These are phyloP conservation scores for Acanthochromis polyacanthus DNA, from an alignment of 2,113 vertebrate species.

Conservation along the genomic window DNA sequence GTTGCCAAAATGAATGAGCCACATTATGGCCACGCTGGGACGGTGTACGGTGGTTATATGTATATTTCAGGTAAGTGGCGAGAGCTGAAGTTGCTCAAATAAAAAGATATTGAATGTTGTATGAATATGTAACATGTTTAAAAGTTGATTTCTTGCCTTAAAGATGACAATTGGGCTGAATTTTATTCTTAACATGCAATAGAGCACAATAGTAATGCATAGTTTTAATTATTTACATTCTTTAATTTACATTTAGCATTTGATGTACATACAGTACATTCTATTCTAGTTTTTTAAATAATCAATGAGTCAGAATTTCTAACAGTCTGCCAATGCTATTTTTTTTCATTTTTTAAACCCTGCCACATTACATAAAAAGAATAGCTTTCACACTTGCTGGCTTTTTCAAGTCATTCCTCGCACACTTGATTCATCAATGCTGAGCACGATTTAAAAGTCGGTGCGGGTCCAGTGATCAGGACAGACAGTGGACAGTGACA, in stretches of 20 bases:
- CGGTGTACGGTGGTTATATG: conserved; percentile 97
- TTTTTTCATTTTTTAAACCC: conserved; percentile 13
- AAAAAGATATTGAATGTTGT: not conserved
- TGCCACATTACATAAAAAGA: not conserved
- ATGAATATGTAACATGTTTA: not conserved
- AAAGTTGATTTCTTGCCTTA: conserved; percentile 12
- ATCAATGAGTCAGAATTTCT: not conserved
- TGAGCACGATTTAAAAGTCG: conserved; percentile 10
- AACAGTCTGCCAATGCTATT: not conserved
- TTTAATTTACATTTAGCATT: not conserved
- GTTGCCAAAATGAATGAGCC: conserved; percentile 99
- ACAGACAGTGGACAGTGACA: conserved; percentile 10
- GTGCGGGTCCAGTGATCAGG: not conserved
- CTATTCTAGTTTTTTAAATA: not conserved
- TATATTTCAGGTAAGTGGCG: conserved; percentile 93
- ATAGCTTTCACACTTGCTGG: not conserved
- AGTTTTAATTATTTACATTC: not conserved
- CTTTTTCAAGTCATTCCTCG: conserved; percentile 1
- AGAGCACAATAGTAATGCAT: not conserved
- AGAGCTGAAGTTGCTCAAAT: not conserved
- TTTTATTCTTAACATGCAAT: not conserved
- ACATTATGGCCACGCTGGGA: conserved; percentile 97
- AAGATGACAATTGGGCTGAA: not conserved
- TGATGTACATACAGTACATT: not conserved
- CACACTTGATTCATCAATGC: not conserved